phyloP scores from a whole-genome alignment of 2,113 vertebrate genomes.

The Nerophis lumbriciformis region DNA sequence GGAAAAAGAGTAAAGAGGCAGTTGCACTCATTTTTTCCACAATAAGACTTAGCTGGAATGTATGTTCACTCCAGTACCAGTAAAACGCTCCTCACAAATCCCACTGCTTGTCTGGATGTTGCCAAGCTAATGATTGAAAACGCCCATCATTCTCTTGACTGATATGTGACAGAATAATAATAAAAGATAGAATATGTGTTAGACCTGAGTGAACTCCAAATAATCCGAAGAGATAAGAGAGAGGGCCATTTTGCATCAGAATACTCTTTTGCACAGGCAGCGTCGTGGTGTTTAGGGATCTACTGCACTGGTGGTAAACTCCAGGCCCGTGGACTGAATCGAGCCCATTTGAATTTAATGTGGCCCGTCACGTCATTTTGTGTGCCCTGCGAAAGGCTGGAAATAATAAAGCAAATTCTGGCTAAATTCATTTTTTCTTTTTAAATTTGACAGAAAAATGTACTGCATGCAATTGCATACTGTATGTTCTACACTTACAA shows the following conservation, averaged over 20 bases:
- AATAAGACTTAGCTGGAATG: slow-evolving; percentile 4
- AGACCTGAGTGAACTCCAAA: background rate
- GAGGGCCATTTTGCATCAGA: slow-evolving; percentile 23
- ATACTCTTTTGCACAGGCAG: slow-evolving; percentile 44
- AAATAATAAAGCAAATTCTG: too few relatives aligned
- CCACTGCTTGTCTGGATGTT: slow-evolving; percentile 1
- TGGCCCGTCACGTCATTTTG: too few relatives aligned
- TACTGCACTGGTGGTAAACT: too few relatives aligned
- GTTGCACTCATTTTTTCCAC: slow-evolving; percentile 2
- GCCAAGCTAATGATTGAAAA: background rate
- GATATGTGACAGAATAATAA: background rate
- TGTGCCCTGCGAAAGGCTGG: too few relatives aligned
- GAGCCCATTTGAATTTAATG: too few relatives aligned
- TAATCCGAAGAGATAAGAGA: background rate
- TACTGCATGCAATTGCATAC: too few relatives aligned
- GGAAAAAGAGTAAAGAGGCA: background rate
- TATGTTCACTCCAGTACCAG: background rate
- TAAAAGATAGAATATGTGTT: background rate
- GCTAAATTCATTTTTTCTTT: too few relatives aligned
- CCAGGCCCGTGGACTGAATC: too few relatives aligned
- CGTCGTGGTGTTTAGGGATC: too few relatives aligned
- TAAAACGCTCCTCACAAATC: background rate
- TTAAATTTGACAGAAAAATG: too few relatives aligned
- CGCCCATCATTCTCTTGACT: background rate
- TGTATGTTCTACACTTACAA: too few relatives aligned